Base-by-base conservation (phyloP, 2,888 invertebrate genomes). In the Macaria liturata region DNA sequence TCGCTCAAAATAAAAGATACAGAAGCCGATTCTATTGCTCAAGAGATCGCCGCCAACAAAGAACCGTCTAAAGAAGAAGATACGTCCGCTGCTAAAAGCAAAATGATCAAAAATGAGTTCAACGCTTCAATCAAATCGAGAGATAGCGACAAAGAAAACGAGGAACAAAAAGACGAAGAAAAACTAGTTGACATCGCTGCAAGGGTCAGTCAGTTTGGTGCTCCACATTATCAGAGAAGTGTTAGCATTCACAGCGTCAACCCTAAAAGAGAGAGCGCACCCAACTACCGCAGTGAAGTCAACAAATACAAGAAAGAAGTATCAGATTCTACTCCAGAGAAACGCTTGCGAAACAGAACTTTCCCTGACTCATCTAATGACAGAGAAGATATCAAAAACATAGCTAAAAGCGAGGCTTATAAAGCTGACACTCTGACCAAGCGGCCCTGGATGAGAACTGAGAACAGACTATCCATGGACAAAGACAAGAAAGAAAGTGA, bases 1-100 rank as follows among this genome's bases (percentile, higher is more conserved):
- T 96, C 96, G n/a, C 85, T 96, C 0, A 96, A 96, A 84, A 88
- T 96, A n/a, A 95, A 95, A 85, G 96, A 96, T 70, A 86, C 86
- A 4, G 95, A 96, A 70, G 92, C 91, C 0, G 94, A 94, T 58
- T 85, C 84, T 45, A 84, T 95, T 58, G 92, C 93, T 9, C 93
- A 93, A 62, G 93, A 94, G 64, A 92, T 94, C 42, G 84, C 93
- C 0, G 87, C 91, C 39, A 81, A 82, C 47, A 83, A 88, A 34
- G 87, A 88, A 32, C 88, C 91, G 40, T 81, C 82, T 46, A 83
- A 88, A 34, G 87, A 88, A 30, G 88, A 89, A 57, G 76, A 80
- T 20, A 76, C 77, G 3, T 49, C 58, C 32, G 81, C 81, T 3
- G 82, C 78, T 32, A 80, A 86, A 76, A 76, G 83, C 54, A 84